phyloP scores from a whole-genome alignment of 2,888 invertebrate species.

The Ichneumon xanthorius region DNA sequence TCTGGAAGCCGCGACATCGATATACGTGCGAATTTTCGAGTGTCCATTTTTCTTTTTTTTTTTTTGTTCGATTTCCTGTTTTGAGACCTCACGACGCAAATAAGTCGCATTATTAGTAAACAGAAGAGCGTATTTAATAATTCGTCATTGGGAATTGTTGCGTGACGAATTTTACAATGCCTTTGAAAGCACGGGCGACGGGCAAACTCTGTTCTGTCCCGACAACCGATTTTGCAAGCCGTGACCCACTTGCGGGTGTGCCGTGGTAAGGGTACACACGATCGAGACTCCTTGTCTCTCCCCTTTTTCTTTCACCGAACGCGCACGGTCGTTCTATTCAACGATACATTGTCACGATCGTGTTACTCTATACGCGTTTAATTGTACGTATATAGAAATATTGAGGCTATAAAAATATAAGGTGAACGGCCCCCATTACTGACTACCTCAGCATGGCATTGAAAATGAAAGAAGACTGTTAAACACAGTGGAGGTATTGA shows the following conservation, averaged over 20 bases:
- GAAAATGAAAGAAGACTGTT: too few relatives aligned
- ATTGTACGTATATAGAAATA: neutral
- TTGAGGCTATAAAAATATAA: neutral
- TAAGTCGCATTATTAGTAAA: neutral
- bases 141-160: slow-evolving; percentile 29
- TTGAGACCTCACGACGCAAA: neutral
- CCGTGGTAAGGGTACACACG: slow-evolving; percentile 5
- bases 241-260: slow-evolving; percentile 64
- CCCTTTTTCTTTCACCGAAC: neutral
- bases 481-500: too few relatives aligned
- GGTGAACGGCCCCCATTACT: too few relatives aligned
- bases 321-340: neutral
- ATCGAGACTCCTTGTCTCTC: slow-evolving; percentile 23
- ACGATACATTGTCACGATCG: neutral
- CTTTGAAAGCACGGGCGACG: neutral
- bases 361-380: neutral
- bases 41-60: neutral
- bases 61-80: neutral
- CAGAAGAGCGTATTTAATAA: too few relatives aligned
- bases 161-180: slow-evolving; percentile 53
- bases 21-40: slow-evolving; percentile 9
- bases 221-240: slow-evolving; percentile 68
- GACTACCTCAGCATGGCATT: too few relatives aligned
- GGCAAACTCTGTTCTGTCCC: slow-evolving; percentile 25
- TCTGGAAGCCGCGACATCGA: neutral